Percentiles rank a stretch among this genome's conserved stretches.
These are phyloP conservation scores for Gallinago undulata DNA, from an alignment of 2,113 vertebrate genomes.

Conservation along the genomic window DNA sequence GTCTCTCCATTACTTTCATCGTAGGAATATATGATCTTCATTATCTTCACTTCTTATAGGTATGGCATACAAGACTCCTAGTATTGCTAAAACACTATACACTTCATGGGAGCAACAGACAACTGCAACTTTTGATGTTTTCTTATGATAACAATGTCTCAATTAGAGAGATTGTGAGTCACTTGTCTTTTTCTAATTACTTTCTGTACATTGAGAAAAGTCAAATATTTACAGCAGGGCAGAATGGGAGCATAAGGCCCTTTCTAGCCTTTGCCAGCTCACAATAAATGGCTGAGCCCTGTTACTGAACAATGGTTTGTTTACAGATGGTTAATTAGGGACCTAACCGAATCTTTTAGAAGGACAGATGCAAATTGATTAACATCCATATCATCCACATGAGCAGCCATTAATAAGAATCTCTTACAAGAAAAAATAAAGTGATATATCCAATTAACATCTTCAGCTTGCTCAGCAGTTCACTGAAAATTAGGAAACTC, in stretches of 20 bases:
- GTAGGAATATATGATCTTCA: not conserved
- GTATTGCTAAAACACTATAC: not conserved
- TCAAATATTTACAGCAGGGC: not conserved
- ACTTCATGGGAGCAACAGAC: not conserved
- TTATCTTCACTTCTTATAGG: not conserved
- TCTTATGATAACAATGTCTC: not conserved
- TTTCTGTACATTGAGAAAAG: not conserved
- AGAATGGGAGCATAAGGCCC: not conserved
- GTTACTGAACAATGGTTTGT: slow-evolving; percentile 3
- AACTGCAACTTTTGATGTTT: not conserved
- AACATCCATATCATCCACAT: slow-evolving; percentile 43
- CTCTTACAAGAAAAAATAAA: slow-evolving; percentile 47
- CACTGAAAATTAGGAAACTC: slow-evolving; percentile 38
- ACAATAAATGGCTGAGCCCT: slow-evolving; percentile 5
- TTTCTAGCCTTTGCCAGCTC: not conserved
- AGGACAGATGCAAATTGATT: slow-evolving; percentile 62
- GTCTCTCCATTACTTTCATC: not conserved
- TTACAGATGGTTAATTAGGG: slow-evolving; percentile 61
- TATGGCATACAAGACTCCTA: not conserved
- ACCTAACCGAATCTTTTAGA: slow-evolving; percentile 48
- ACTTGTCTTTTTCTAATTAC: slow-evolving; percentile 7
- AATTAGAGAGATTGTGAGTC: not conserved
- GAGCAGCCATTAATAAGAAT: slow-evolving; percentile 59
- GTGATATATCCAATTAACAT: slow-evolving; percentile 62
- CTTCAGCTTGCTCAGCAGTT: slow-evolving; percentile 66